These are phyloP conservation scores for Dysdera silvatica DNA, from an alignment of 1,140 invertebrate genomes.

Conservation along the genomic window DNA sequence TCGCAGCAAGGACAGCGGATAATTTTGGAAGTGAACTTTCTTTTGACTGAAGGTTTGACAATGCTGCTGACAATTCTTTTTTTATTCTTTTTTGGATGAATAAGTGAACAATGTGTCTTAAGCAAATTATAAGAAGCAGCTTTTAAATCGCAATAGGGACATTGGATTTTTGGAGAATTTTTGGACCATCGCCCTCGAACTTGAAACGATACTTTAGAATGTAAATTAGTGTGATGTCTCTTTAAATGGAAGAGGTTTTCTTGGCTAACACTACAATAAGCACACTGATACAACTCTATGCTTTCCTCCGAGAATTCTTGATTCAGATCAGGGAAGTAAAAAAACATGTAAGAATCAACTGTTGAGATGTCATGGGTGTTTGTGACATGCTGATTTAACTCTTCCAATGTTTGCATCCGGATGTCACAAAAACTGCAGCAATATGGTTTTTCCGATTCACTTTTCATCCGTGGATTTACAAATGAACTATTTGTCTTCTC, in stretches of 20 bases:
- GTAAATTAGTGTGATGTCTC: conserved; percentile 11
- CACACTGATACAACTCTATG: conserved; percentile 10
- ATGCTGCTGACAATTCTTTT: no score
- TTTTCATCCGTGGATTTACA: not conserved
- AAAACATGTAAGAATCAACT: not conserved
- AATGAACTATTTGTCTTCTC: no score
- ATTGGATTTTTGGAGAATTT: not conserved
- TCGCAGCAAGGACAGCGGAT: no score
- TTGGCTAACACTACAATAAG: conserved; percentile 17
- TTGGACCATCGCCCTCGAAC: not conserved
- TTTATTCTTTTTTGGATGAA: no score
- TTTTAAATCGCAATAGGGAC: conserved; percentile 8
- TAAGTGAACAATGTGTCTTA: conserved; percentile 6
- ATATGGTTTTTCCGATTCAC: not conserved
- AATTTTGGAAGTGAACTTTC: no score
- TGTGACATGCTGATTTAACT: conserved; percentile 7
- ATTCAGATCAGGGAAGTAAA: conserved; percentile 8
- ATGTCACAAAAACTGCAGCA: conserved; percentile 17
- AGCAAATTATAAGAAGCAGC: not conserved
- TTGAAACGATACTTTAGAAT: conserved; percentile 9
- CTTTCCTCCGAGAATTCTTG: not conserved
- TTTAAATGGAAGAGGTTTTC: not conserved
- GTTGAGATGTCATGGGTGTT: not conserved
- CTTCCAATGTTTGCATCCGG: not conserved
- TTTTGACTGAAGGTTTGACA: no score